A percentile compares a stretch with the other conserved stretches of the same genome.
These are phyloP conservation scores for Thamnophis sirtalis DNA, from an alignment of 2,113 vertebrate genomes.

Conservation along the genomic window DNA sequence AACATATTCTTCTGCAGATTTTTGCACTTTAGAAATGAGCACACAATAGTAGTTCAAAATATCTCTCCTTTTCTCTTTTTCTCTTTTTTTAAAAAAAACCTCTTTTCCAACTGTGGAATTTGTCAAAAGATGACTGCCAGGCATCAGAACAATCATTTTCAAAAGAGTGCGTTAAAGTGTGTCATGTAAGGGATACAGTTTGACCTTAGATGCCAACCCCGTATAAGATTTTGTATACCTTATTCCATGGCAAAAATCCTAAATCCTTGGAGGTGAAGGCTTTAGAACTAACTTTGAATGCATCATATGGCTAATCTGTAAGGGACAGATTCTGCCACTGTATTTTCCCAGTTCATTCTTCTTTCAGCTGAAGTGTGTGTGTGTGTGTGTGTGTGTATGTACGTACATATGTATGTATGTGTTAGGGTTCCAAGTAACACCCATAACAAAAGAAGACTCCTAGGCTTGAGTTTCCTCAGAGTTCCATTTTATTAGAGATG, in stretches of 20 bases:
- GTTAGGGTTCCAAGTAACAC: too few species aligned
- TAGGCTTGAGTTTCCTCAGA: too few species aligned
- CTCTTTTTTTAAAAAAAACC: not conserved
- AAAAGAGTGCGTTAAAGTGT: conserved; percentile 28
- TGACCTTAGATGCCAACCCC: conserved; percentile 24
- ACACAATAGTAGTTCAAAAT: conserved; percentile 16
- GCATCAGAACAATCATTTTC: not conserved
- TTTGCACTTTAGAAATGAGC: conserved; percentile 27
- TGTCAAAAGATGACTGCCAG: conserved; percentile 13
- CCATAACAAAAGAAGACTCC: too few species aligned
- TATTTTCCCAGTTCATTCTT: conserved; percentile 51
- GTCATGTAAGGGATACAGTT: not conserved
- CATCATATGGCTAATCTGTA: conserved; percentile 24
- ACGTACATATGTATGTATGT: not conserved
- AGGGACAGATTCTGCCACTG: conserved; percentile 38
- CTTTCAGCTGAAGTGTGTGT: conserved; percentile 47
- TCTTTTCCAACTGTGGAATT: conserved; percentile 35
- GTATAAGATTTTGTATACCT: not conserved
- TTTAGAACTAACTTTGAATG: conserved; percentile 42
- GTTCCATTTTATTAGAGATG: too few species aligned
- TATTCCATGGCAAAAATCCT: conserved; percentile 34
- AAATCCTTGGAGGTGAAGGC: conserved; percentile 33
- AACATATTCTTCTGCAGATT: not conserved
- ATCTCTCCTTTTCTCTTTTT: not conserved
- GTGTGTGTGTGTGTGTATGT: too few species aligned